Conservation (phyloP, 2,797 vertebrate species). For the Pteronotus mesoamericanus region DNA sequence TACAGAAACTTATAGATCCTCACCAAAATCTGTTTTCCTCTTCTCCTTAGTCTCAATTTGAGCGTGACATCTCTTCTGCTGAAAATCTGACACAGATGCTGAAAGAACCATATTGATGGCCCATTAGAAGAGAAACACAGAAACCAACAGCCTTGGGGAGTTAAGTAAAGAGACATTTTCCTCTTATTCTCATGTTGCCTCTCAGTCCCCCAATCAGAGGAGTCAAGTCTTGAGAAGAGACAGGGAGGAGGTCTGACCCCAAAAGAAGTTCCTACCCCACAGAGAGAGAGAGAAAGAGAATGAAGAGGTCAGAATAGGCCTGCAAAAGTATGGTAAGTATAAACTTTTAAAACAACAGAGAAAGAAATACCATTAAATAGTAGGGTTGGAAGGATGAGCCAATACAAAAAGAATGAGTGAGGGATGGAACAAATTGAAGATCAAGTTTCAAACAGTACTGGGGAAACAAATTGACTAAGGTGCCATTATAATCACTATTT, state of each 20-base stretch:
- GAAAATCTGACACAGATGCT: neutral
- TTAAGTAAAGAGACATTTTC: neutral
- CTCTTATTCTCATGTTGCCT: neutral
- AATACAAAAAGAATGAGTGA: neutral
- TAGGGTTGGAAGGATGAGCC: neutral
- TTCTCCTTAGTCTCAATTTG: neutral
- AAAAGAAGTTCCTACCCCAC: neutral
- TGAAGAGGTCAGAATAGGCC: neutral
- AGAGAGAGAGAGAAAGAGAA: neutral
- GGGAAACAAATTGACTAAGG: neutral
- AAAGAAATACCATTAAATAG: neutral
- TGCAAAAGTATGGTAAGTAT: neutral
- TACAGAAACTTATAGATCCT: neutral
- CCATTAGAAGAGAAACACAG: neutral
- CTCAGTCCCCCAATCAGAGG: neutral
- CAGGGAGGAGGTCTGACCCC: rapidly evolving
- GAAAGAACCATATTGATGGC: neutral
- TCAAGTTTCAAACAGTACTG: neutral
- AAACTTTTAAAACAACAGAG: neutral
- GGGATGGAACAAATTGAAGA: neutral
- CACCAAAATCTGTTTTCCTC: neutral
- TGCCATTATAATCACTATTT: neutral
- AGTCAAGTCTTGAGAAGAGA: neutral
- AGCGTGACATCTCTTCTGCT: neutral
- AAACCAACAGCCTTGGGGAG: neutral